Percentiles rank a stretch among this genome's conserved stretches.
phyloP scores from a whole-genome alignment of 2,113 vertebrate genomes.

The Tupaia tana region DNA sequence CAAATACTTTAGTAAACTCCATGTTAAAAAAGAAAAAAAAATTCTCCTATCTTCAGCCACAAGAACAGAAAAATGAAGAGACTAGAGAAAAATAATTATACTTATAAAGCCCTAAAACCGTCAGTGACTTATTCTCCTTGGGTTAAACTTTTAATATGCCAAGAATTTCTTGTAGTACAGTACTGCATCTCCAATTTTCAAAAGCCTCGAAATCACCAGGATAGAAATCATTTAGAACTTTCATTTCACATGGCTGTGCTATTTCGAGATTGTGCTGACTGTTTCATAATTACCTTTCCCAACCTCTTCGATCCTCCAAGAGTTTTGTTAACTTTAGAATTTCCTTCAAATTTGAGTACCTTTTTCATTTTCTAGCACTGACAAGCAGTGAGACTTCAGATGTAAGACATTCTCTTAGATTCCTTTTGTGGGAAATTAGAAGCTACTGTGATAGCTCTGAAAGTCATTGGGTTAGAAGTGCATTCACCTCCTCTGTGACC shows the following conservation, averaged over 20 bases:
- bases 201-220: neutral
- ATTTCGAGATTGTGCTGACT: neutral
- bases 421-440: neutral
- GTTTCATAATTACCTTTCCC: neutral
- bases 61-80: slow-evolving; percentile 27
- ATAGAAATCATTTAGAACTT: neutral
- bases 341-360: neutral
- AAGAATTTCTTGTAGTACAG: neutral
- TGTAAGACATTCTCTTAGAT: neutral
- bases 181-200: neutral
- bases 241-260: neutral
- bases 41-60: neutral
- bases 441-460: neutral
- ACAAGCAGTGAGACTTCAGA: neutral
- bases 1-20: slow-evolving; percentile 37
- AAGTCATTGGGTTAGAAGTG: neutral
- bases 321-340: neutral
- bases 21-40: neutral
- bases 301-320: neutral
- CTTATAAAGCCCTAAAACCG: slow-evolving; percentile 11
- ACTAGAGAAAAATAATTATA: neutral
- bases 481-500: slow-evolving; percentile 24
- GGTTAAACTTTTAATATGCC: neutral
- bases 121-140: neutral
- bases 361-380: neutral